A percentile compares a stretch with the other conserved stretches of the same genome.
These are phyloP conservation scores for Carassius auratus DNA, from an alignment of 2,113 vertebrate species.

Conservation along the genomic window DNA sequence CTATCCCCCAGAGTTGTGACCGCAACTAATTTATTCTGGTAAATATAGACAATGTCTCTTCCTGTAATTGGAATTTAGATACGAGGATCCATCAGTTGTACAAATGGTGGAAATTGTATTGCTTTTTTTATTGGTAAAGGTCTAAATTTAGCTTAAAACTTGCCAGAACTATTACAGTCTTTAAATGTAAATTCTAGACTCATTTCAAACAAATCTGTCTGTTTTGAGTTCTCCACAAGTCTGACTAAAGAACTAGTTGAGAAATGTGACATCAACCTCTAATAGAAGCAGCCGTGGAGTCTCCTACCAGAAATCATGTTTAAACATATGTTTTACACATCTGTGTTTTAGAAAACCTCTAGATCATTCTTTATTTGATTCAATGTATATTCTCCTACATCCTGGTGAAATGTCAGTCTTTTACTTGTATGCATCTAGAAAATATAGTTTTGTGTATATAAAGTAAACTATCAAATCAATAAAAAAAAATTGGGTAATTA, in stretches of 20 bases:
- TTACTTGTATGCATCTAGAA: too few species aligned
- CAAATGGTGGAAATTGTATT: too few species aligned
- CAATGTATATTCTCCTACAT: background rate
- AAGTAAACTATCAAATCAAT: too few species aligned
- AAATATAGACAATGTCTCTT: slow-evolving; percentile 21
- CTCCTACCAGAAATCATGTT: slow-evolving; percentile 29
- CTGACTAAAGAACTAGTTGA: slow-evolving; percentile 46
- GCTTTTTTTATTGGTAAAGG: background rate
- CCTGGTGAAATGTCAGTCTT: background rate
- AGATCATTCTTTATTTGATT: slow-evolving; percentile 4
- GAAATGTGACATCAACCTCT: slow-evolving; percentile 31
- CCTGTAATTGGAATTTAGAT: slow-evolving; percentile 34
- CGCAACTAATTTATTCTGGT: slow-evolving; percentile 49
- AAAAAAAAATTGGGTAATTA: too few species aligned
- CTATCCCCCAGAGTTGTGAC: slow-evolving; percentile 50
- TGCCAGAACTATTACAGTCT: background rate
- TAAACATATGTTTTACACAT: slow-evolving; percentile 44
- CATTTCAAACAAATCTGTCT: slow-evolving; percentile 39
- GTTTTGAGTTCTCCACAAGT: slow-evolving; percentile 35
- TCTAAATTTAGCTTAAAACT: background rate
- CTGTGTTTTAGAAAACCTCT: background rate
- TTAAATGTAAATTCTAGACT: slow-evolving; percentile 1
- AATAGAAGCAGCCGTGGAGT: slow-evolving; percentile 45
- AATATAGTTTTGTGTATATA: too few species aligned
- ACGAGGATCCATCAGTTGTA: background rate